These are phyloP conservation scores for Agrypnus murinus DNA, from an alignment of 2,888 invertebrate genomes.

Conservation along the genomic window DNA sequence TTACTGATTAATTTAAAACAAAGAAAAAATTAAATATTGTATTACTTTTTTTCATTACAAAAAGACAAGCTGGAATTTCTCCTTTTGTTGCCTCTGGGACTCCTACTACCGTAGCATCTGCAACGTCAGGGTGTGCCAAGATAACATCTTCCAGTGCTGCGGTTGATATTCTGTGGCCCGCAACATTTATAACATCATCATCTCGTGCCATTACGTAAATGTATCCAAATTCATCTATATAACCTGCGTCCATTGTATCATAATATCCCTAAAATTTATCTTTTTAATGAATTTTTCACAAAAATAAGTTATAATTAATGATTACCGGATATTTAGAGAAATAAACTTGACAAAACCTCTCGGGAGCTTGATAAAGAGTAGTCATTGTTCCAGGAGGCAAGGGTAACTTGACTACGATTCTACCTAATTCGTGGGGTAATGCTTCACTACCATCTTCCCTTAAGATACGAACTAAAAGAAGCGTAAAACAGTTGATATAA, in stretches of 20 bases:
- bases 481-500: not conserved
- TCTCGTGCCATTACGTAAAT: constrained; percentile 93
- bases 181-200: constrained; percentile 97
- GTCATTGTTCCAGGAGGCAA: constrained; percentile 92
- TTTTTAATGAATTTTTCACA: constrained; percentile 1
- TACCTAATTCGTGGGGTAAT: constrained; percentile 83
- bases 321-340: constrained; percentile 88
- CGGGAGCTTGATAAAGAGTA: constrained; percentile 87
- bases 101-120: constrained; percentile 92
- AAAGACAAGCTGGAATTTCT: constrained; percentile 91
- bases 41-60: constrained; percentile 81
- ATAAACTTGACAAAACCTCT: constrained; percentile 86
- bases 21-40: not conserved
- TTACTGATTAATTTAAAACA: too few species aligned
- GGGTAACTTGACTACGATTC: constrained; percentile 89
- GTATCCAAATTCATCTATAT: constrained; percentile 87
- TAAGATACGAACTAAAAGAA: constrained; percentile 77
- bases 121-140: constrained; percentile 87
- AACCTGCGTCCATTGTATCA: constrained; percentile 97
- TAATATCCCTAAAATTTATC: constrained; percentile 82
- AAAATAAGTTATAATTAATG: constrained; percentile 4
- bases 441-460: constrained; percentile 82
- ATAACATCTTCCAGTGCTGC: constrained; percentile 93
- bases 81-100: constrained; percentile 93
- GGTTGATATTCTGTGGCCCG: constrained; percentile 93